These are phyloP conservation scores for Amazona vittata DNA, from an alignment of 2,113 vertebrate genomes.

Conservation along the genomic window DNA sequence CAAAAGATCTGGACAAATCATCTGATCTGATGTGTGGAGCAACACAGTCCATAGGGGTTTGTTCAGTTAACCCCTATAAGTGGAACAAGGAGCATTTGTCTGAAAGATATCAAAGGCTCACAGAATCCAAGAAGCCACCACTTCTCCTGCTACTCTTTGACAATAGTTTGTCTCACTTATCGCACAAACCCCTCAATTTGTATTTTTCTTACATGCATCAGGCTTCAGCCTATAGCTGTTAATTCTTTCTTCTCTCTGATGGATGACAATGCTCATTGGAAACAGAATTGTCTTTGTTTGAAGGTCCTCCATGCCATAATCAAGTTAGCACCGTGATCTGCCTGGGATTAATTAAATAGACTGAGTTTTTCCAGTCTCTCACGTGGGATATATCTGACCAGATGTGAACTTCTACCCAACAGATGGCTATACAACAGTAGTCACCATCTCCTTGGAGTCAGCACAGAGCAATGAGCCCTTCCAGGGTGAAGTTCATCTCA, in stretches of 20 bases:
- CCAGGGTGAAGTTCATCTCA: not conserved
- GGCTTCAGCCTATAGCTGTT: not conserved
- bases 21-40: not conserved
- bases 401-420: not conserved
- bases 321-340: not conserved
- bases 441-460: not conserved
- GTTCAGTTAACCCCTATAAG: not conserved
- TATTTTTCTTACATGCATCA: not conserved
- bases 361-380: not conserved
- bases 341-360: not conserved
- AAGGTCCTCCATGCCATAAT: not conserved
- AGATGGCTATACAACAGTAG: not conserved
- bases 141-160: not conserved
- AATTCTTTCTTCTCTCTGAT: not conserved
- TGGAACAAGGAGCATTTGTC: not conserved
- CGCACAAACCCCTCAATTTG: not conserved
- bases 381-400: not conserved
- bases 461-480: not conserved
- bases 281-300: not conserved
- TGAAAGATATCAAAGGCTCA: not conserved
- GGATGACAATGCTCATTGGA: not conserved
- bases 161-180: not conserved
- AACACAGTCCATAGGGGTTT: not conserved
- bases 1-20: not conserved
- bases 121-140: not conserved